Conservation (phyloP, 2,113 vertebrate species). For the western clawed frog (Xenopus tropicalis) region DNA sequence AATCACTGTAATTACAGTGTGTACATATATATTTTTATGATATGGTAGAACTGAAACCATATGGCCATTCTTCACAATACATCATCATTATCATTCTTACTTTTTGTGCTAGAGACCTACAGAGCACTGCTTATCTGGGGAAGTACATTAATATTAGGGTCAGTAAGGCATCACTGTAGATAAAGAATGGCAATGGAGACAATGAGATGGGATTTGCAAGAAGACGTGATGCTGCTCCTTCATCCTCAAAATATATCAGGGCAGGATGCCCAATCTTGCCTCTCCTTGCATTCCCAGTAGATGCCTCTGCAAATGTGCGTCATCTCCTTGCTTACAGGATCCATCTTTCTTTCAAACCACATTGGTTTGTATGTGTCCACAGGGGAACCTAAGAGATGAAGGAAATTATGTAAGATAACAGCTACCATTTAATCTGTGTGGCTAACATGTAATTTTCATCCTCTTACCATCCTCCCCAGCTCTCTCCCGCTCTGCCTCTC, state of each 20-base stretch:
- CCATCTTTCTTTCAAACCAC: conserved; percentile 87
- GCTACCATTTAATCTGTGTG: background rate
- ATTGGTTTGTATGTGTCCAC: conserved; percentile 80
- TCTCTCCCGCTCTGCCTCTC: conserved; percentile 75
- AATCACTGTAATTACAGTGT: no score
- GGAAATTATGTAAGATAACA: background rate
- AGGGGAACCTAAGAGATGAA: conserved; percentile 60
- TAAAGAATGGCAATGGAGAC: background rate
- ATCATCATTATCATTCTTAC: no score
- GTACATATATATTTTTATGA: no score
- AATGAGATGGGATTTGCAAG: background rate
- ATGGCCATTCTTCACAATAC: no score
- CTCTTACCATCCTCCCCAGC: conserved; percentile 73
- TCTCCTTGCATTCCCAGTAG: conserved; percentile 90
- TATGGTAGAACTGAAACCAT: no score
- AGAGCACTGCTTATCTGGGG: conserved; percentile 22
- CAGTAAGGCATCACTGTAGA: conserved; percentile 37
- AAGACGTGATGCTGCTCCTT: conserved; percentile 9
- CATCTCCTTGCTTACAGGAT: conserved; percentile 78
- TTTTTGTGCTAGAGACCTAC: conserved; percentile 1
- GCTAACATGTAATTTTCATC: no score
- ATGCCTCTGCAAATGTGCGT: conserved; percentile 86
- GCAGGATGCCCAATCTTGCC: conserved; percentile 79
- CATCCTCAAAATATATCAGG: conserved; percentile 82
- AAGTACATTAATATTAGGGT: conserved; percentile 13